Conservation (phyloP, 2,113 vertebrate genomes). For the Dinomys branickii region DNA sequence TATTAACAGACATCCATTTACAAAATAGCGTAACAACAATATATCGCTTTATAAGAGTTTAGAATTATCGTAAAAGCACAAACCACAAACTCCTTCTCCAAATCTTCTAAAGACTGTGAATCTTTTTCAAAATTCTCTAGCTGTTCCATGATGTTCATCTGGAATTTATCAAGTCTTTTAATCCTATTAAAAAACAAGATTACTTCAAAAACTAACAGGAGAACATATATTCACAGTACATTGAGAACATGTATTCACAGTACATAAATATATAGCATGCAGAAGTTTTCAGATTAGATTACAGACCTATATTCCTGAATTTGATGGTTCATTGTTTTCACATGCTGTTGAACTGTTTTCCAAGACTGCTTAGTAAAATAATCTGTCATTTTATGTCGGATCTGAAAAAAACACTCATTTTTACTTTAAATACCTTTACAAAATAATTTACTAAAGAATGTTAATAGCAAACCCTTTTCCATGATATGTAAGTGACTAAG, state of each 20-base stretch:
- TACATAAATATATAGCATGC: background rate
- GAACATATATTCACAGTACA: background rate
- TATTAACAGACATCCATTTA: too few relatives aligned
- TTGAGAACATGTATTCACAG: background rate
- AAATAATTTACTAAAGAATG: slow-evolving; percentile 23
- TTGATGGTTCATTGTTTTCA: slow-evolving; percentile 86
- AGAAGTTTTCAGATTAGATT: background rate
- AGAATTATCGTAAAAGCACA: slow-evolving; percentile 70
- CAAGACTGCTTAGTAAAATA: slow-evolving; percentile 90
- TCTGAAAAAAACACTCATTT: slow-evolving; percentile 78
- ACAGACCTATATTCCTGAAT: slow-evolving; percentile 91
- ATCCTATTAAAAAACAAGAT: slow-evolving; percentile 86
- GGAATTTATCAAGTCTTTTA: slow-evolving; percentile 88
- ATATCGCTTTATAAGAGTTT: too few relatives aligned
- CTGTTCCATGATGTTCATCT: slow-evolving; percentile 88
- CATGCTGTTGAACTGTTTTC: slow-evolving; percentile 88
- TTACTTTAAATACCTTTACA: slow-evolving; percentile 41
- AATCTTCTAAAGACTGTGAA: slow-evolving; percentile 87
- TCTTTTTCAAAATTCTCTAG: slow-evolving; percentile 92
- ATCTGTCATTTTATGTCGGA: slow-evolving; percentile 87
- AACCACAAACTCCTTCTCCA: slow-evolving; percentile 94
- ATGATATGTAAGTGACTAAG: slow-evolving; percentile 3
- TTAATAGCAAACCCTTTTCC: slow-evolving; percentile 28
- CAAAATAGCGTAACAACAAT: too few relatives aligned
- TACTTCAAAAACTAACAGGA: background rate